Evolutionary conservation across 2,888 invertebrate genomes (phyloP).

Genomic region (Tetropium fuscum): DNA sequence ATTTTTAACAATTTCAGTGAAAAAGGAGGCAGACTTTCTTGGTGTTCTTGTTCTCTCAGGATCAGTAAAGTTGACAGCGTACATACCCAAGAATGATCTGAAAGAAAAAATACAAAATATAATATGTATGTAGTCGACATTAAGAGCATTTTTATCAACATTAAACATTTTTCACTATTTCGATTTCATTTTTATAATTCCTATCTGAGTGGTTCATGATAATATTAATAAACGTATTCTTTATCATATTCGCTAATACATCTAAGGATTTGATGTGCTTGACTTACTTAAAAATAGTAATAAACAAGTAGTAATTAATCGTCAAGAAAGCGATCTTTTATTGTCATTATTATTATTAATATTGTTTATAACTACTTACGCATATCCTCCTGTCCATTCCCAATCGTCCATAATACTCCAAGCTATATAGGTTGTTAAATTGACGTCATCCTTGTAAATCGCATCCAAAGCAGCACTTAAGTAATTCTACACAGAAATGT

Average conservation of each 20-base stretch:
- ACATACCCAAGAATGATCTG: slow-evolving; percentile 40
- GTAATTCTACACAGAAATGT: slow-evolving; percentile 34
- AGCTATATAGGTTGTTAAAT: slow-evolving; percentile 31
- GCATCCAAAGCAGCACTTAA: slow-evolving; percentile 38
- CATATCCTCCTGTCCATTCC: slow-evolving; percentile 38
- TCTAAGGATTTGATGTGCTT: no score
- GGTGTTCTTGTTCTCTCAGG: slow-evolving; percentile 37
- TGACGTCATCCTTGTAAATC: slow-evolving; percentile 35
- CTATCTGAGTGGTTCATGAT: no score
- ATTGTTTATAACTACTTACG: no score
- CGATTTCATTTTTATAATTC: no score
- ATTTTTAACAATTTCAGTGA: slow-evolving; percentile 33
- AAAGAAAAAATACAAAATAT: neutral
- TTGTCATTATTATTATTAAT: no score
- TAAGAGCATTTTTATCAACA: no score
- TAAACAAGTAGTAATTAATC: no score
- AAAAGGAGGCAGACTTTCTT: slow-evolving; percentile 34
- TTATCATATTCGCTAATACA: no score
- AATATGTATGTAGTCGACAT: neutral
- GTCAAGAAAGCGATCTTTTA: no score
- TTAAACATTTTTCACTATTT: no score
- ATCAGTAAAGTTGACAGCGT: slow-evolving; percentile 39
- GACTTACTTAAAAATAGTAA: no score
- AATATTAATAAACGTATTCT: no score
- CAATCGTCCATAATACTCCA: slow-evolving; percentile 42